Evolutionary conservation across 2,113 vertebrate genomes (phyloP).

Genomic region (Nycticryphes semicollaris): DNA sequence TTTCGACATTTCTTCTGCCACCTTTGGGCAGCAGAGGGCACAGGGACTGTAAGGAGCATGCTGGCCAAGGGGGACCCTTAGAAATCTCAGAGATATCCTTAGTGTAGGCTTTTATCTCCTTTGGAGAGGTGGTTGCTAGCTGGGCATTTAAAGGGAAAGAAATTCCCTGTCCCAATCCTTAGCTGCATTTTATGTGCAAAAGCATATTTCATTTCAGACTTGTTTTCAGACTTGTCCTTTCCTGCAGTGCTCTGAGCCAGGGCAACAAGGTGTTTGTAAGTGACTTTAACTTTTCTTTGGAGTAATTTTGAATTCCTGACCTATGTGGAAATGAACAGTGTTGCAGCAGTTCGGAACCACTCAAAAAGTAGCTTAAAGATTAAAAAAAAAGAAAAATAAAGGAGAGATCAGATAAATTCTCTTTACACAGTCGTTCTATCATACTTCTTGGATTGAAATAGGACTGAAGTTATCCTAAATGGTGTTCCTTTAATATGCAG

Average conservation of each 20-base stretch:
- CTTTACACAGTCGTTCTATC: not conserved
- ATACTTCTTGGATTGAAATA: not conserved
- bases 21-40: too few species aligned
- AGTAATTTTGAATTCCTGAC: not conserved
- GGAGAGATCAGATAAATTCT: not conserved
- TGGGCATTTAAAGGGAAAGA: not conserved
- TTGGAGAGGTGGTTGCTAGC: not conserved
- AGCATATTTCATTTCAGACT: not conserved
- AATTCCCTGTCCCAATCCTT: not conserved
- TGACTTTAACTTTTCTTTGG: not conserved
- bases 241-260: not conserved
- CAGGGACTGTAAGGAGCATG: accelerated
- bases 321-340: not conserved
- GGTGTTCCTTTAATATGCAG: not conserved
- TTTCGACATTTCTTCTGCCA: not conserved
- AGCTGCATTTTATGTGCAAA: not conserved
- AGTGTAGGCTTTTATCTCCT: not conserved
- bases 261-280: not conserved
- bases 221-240: not conserved
- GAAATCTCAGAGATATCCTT: not conserved
- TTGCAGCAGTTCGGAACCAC: not conserved
- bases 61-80: not conserved
- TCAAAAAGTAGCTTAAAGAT: not conserved
- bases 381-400: not conserved
- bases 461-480: not conserved